These are phyloP conservation scores for Neodiprion pinetum DNA, from an alignment of 1,140 invertebrate genomes.

Conservation along the genomic window DNA sequence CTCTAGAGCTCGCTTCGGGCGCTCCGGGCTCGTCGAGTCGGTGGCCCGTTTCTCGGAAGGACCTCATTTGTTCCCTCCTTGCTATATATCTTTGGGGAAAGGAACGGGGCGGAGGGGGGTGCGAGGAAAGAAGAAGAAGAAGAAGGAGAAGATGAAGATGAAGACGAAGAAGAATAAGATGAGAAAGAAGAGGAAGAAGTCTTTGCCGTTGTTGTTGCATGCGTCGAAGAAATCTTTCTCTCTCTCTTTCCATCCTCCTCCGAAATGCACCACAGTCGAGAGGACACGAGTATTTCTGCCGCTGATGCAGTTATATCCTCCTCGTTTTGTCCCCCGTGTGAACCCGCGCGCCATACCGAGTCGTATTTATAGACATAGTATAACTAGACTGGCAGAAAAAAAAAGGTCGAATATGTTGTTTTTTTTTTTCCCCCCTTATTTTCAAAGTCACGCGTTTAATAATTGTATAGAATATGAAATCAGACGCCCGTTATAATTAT, in stretches of 20 bases:
- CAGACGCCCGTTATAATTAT: too few relatives aligned
- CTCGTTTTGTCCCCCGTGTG: too few relatives aligned
- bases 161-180: background rate
- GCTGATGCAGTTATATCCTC: too few relatives aligned
- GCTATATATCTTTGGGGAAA: conserved; percentile 34
- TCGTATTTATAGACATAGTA: too few relatives aligned
- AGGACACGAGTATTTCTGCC: conserved; percentile 21
- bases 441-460: too few relatives aligned
- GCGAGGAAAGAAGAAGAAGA: background rate
- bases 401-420: background rate
- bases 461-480: too few relatives aligned
- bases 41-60: conserved; percentile 63
- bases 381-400: background rate
- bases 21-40: conserved; percentile 48
- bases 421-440: too few relatives aligned
- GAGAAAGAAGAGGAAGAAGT: conserved; percentile 15
- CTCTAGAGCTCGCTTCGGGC: background rate
- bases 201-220: conserved; percentile 6
- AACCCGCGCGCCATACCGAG: background rate
- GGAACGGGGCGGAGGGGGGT: conserved; percentile 22
- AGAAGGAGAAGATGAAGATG: conserved; percentile 7
- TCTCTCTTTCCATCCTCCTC: conserved; percentile 18
- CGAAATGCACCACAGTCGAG: too few relatives aligned
- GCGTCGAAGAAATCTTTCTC: conserved; percentile 5
- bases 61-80: conserved; percentile 58